Base-by-base conservation (phyloP, 2,797 vertebrate genomes). In the Sebastolobus altivelis region DNA sequence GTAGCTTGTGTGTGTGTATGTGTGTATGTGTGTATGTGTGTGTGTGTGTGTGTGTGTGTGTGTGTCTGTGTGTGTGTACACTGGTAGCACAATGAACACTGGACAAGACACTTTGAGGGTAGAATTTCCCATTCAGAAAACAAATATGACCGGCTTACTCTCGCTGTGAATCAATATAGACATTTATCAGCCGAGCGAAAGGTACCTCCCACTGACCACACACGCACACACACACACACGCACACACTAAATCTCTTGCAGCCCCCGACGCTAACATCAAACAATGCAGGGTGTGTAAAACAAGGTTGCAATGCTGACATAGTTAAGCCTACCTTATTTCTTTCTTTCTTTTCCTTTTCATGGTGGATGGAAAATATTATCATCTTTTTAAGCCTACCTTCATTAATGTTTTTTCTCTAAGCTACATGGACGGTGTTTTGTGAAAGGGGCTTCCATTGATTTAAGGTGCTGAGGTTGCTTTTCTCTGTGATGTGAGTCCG, bases 381-480 rank as follows among this genome's bases (percentile, higher is more conserved):
- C 7, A n/a, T 65, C 2, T 6, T 25, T 70, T 33, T 35, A 65
- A 60, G 54, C 37, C 37, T 46, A 13, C 37, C 20, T 27, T 71
- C 16, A 78, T 67, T 79, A 22, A 81, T 49, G 16, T 65, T 62
- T 78, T 65, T 22, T 62, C n/a, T 82, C 29, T 22, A 13, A 60
- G n/a, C 55, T 56, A 77, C 75, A 68, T 29, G 66, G 52, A 52
- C 72, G 29, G 60, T 18, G 62, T 88, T 86, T 91, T 87, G 43
- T 90, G 55, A 75, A 81, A 87, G 86, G 75, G 79, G 65, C 73
- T 52, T 61, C 35, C 74, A 89, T 90, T 92, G 92, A 95, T 94
- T 92, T 63, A 90, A 90, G 79, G 75, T 86, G 93, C 93, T 92
- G 92, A 94, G 88, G 87, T 54, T 74, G 92, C 90, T 87, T 87